Base-by-base conservation (phyloP, 2,113 vertebrate genomes). In the Aplodontia rufa region DNA sequence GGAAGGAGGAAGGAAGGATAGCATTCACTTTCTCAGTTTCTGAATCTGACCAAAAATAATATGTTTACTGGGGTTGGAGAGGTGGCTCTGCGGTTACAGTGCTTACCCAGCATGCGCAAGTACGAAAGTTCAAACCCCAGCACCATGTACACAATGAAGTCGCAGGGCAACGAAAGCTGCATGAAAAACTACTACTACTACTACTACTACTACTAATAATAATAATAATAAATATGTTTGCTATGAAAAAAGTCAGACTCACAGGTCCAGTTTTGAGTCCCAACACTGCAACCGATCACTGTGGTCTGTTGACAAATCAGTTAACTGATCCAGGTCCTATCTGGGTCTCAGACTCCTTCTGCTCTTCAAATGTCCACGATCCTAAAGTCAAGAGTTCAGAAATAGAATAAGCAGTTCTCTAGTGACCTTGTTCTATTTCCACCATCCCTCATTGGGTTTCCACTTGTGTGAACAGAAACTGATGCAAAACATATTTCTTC, bases 401-500 rank as follows among this genome's bases (percentile, higher is more conserved):
- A 91, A 60, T 1, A 7, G 42, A 93, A 92, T 37, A 87, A 74
- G 62, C 0, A 83, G 78, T 53, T 35, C 24, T 32, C 6, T 55
- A 55, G 30, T 4, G 35, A 80, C n/a, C 51, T 81, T 35, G 22
- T 42, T 81, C 84, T 79, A 13, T 80, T 91, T 66, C 88, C n/a
- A 80, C 89, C 82, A 5, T 58, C 91, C 93, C 80, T 85, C 66
- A 42, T 14, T 94, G 90, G 55, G 79, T 87, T 87, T 87, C 91
- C 71, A 47, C 55, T 90, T 96, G 12, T 71, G 83, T 93, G 96
- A 97, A 87, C 37, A 53, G 72, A 91, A 26, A 91, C 80, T 96
- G 96, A 97, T 96, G 87, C 71, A 92, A 97, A 96, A 91, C 97
- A 94, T 95, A 96, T 97, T 97, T 96, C 95, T 96, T 93, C 83